Conservation (phyloP, 2,113 vertebrate genomes). For the Sphaerodactylus townsendi region DNA sequence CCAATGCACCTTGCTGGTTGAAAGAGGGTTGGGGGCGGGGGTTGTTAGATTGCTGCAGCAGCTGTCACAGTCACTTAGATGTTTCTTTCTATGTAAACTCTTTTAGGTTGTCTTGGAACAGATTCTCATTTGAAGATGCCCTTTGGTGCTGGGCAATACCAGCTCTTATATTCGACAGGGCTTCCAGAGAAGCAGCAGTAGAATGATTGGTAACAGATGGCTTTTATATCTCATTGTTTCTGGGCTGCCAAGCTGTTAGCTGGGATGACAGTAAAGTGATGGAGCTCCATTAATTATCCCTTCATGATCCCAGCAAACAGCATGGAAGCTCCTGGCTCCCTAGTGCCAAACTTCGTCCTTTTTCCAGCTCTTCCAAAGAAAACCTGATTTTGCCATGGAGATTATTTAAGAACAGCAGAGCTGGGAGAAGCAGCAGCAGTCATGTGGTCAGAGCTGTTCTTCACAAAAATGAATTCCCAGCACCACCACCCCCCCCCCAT, state of each 20-base stretch:
- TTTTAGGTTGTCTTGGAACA: not conserved
- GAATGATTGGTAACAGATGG: not conserved
- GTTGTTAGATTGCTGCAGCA: not conserved
- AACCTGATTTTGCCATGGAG: not conserved
- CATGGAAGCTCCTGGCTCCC: not conserved
- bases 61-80: not conserved
- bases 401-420: no score
- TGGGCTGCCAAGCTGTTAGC: constrained; percentile 14
- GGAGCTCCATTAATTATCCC: constrained; percentile 14
- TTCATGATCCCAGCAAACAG: constrained; percentile 29
- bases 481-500: no score
- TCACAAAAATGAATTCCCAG: not conserved
- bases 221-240: not conserved
- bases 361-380: not conserved
- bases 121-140: not conserved
- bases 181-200: not conserved
- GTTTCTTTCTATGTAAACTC: not conserved
- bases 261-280: constrained; percentile 7
- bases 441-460: not conserved
- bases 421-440: not conserved
- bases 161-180: not conserved
- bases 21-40: no score
- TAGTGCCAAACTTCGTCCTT: not conserved
- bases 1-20: no score
- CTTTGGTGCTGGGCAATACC: not conserved